Base-by-base conservation (phyloP, 2,888 invertebrate species). In the Mesodorylaimus sp. region DNA sequence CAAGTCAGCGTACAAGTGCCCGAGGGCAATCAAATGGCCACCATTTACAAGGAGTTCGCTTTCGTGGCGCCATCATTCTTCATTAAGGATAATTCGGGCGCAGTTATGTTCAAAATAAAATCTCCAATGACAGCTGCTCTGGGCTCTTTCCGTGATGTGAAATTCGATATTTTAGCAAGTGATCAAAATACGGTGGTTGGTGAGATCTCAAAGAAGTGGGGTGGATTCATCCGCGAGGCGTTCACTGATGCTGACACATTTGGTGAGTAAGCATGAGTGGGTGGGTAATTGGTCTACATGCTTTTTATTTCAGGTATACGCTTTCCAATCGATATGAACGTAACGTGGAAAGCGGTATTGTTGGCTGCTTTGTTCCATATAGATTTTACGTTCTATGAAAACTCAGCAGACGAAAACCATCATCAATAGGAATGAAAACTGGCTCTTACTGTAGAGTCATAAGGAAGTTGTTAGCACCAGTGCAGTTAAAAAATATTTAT, bases 201-300 rank as follows among this genome's bases (percentile, higher is more conserved):
- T 26, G 26, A 43, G 21, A 43, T 43, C 5, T 26, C 26, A 13
- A 43, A 43, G 19, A 25, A 43, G 21, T 43, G 44, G 44, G 27
- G 26, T 7, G 44, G 44, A 26, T 43, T 43, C 27, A 26, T 43
- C 27, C 24, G 27, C 5, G 44, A 43, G 27, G 7, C 13, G 26
- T 26, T 43, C 13, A 43, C 44, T 27, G 44, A 43, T 27, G 44
- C 44, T 27, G 44, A 43, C 24, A 43, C 44, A 10, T 43, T 43
- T 26, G 44, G 44, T n/a, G n/a, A n/a, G n/a, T n/a, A n/a, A n/a
- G n/a, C n/a, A n/a, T n/a, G n/a, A n/a, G n/a, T n/a, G n/a, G n/a
- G n/a, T n/a, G n/a, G n/a, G n/a, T n/a, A n/a, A n/a, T n/a, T n/a
- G n/a, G n/a, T n/a, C n/a, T n/a, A n/a, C n/a, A n/a, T n/a, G n/a